These are phyloP conservation scores for Circaetus gallicus DNA, from an alignment of 2,113 vertebrate genomes.

Conservation along the genomic window DNA sequence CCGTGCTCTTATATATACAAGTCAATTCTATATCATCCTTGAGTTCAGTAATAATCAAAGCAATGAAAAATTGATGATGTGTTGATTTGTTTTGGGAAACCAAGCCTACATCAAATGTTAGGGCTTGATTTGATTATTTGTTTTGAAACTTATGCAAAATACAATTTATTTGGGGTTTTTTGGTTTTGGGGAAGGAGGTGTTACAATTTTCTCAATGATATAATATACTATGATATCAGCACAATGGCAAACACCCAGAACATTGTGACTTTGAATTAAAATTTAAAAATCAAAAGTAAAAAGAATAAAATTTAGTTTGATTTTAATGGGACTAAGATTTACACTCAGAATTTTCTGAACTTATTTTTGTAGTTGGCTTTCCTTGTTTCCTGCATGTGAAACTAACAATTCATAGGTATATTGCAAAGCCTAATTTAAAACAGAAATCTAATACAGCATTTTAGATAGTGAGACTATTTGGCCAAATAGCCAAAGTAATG, in stretches of 20 bases:
- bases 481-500: not conserved
- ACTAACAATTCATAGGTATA: not conserved
- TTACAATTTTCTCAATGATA: not conserved
- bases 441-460: not conserved
- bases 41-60: not conserved
- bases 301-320: not conserved
- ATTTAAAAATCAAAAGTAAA: not conserved
- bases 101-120: not conserved
- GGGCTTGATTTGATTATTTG: not conserved
- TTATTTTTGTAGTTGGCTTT: not conserved
- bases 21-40: not conserved
- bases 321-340: not conserved
- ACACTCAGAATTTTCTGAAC: not conserved
- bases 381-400: not conserved
- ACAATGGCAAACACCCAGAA: not conserved
- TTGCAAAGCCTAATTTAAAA: not conserved
- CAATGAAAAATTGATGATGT: not conserved
- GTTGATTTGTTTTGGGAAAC: not conserved
- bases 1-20: not conserved
- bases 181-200: not conserved
- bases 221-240: not conserved
- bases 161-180: rapidly evolving
- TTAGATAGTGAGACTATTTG: not conserved
- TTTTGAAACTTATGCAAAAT: not conserved
- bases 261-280: not conserved